Base-by-base conservation (phyloP, 2,113 vertebrate genomes). In the Leptodactylus fuscus region DNA sequence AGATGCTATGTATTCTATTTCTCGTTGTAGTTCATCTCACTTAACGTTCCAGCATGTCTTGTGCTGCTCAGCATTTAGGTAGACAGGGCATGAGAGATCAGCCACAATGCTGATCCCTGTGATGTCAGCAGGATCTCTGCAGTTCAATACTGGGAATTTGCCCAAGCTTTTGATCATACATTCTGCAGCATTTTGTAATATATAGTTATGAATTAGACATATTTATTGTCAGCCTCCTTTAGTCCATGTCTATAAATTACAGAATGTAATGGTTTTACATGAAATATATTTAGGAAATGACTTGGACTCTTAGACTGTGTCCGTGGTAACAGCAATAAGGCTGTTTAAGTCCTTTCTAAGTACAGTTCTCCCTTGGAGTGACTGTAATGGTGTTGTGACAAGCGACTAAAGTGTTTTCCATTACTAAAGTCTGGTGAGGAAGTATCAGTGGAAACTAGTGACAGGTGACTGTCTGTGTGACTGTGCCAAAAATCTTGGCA, bases 401-500 rank as follows among this genome's bases (percentile, higher is more conserved):
- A 82, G 62, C 62, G 44, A 6, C 49, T 71, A 32, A 73, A 73
- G 81, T 73, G 69, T 83, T 74, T 67, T 27, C 49, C 34, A 60
- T 48, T 62, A 44, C 75, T 67, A 22, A 62, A 55, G 73, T 67
- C 55, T 85, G 44, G 15, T 55, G 20, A 71, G 81, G 65, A 58
- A 83, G 36, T 82, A 32, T 41, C 51, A n/a, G 13, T 24, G 81
- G 55, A 76, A 51, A 38, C 38, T 78, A 13, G 75, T 70, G 62
- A 58, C 62, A 79, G 60, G 60, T 79, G 75, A 36, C 46, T 67
- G 46, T 78, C 44, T 67, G 46, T 69, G 38, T 36, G 15, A 38
- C 2, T n/a, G 74, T 79, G 74, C 83, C 83, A 79, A n/a, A 41
- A 85, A 44, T 24, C 83, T 80, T 85, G 83, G 75, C 83, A 85